phyloP scores from a whole-genome alignment of 2,113 vertebrate genomes.

The Prietella phreatophila region DNA sequence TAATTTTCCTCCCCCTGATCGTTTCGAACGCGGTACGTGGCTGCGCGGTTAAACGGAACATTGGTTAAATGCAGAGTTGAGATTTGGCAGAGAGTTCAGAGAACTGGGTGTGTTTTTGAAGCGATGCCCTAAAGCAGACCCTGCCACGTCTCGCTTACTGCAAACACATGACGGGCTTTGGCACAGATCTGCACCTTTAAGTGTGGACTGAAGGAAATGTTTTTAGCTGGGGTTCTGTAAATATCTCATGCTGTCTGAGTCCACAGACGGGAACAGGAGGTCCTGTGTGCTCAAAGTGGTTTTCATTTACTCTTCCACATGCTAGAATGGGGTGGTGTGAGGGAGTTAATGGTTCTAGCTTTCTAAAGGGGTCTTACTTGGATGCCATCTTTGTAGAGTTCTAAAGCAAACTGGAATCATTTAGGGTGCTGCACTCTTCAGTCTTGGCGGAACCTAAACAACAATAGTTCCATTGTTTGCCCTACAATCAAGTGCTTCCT shows the following conservation, averaged over 20 bases:
- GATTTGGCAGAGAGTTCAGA: constrained; percentile 63
- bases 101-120: constrained; percentile 66
- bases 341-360: background rate
- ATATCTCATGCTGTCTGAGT: constrained; percentile 13
- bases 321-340: background rate
- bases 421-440: background rate
- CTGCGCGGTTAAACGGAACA: constrained; percentile 33
- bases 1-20: background rate
- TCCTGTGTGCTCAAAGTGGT: constrained; percentile 59
- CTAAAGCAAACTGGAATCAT: background rate
- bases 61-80: constrained; percentile 51
- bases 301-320: background rate
- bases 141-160: constrained; percentile 64
- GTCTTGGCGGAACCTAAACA: background rate
- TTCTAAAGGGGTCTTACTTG: background rate
- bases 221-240: constrained; percentile 31
- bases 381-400: background rate
- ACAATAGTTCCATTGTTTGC: background rate
- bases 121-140: constrained; percentile 61
- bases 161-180: constrained; percentile 69
- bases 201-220: constrained; percentile 66
- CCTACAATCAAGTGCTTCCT: background rate
- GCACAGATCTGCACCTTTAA: constrained; percentile 65
- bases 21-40: background rate
- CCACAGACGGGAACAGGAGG: constrained; percentile 59